Conservation (phyloP, 2,113 vertebrate genomes). For the Phrynosoma blainvillii region DNA sequence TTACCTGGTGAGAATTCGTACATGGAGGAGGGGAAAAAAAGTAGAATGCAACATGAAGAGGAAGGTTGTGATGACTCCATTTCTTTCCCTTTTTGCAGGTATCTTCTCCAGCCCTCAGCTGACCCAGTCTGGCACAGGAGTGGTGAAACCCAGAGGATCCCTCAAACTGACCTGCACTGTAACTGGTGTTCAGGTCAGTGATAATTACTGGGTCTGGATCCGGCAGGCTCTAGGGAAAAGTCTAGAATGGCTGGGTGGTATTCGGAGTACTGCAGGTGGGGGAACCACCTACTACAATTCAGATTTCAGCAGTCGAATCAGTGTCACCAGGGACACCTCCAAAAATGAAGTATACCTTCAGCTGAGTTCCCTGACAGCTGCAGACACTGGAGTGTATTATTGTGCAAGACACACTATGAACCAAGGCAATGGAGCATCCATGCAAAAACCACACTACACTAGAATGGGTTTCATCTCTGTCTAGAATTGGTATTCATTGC, state of each 20-base stretch:
- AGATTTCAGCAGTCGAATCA: background rate
- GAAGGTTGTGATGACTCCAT: fast-evolving
- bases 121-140: background rate
- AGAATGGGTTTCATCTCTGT: no score
- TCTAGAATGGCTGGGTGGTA: conserved; percentile 53
- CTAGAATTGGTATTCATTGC: no score
- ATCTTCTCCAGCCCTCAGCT: background rate
- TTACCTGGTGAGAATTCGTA: conserved; percentile 64
- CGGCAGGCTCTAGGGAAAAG: conserved; percentile 34
- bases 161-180: background rate
- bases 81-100: background rate
- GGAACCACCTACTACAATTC: background rate
- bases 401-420: background rate
- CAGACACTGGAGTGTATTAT: background rate
- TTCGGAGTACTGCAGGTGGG: background rate
- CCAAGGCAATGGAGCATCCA: background rate
- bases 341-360: conserved; percentile 29
- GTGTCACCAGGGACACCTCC: conserved; percentile 1
- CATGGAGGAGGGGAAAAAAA: no score
- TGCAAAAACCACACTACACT: background rate
- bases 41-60: background rate
- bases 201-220: conserved; percentile 26
- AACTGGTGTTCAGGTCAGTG: background rate
- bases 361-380: background rate
- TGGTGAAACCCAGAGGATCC: background rate